Base-by-base conservation (phyloP, 2,888 invertebrate species). In the Agrotis puta region DNA sequence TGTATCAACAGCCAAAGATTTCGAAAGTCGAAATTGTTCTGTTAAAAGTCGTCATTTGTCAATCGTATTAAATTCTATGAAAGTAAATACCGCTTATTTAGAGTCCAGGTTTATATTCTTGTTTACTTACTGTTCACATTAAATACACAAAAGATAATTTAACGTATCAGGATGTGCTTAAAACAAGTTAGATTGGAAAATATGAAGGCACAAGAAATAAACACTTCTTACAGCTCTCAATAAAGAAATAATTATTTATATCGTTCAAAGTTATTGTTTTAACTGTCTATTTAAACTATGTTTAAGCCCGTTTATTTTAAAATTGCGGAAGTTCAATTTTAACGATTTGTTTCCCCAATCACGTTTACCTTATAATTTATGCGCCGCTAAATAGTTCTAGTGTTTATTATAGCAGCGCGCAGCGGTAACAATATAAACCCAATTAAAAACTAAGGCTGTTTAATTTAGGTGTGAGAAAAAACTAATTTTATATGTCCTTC, bases 401-500 rank as follows among this genome's bases (percentile, higher is more conserved):
- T 33, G 33, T 56, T 56, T 56, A 56, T 56, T 33, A 56, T 13
- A 54, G 11, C 33, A 13, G 14, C n/a, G 6, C 27, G 11, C 33
- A 13, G 14, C n/a, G 6, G 33, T 56, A 56, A 56, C 33, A 13
- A 56, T 6, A 56, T 56, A 56, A n/a, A 11, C 5, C 56, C 33
- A 56, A 56, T 56, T 56, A 56, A n/a, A 20, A 56, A 14, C 3
- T 56, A 33, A 56, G 56, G 56, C 7, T 56, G n/a, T 56, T 53
- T 56, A n/a, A 56, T 27, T 54, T n/a, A 4, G n/a, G n/a, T 14
- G 14, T 33, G n/a, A 2, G 7, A 3, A 33, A 6, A 56, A 33
- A 56, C 14, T 20, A 33, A 33, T 14, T 33, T 56, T 13, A 33
- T 14, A 20, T 13, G 56, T 33, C 56, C 56, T 56, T 56, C 56